Conservation (phyloP, 2,888 invertebrate species). For the Sepioteuthis lessoniana region DNA sequence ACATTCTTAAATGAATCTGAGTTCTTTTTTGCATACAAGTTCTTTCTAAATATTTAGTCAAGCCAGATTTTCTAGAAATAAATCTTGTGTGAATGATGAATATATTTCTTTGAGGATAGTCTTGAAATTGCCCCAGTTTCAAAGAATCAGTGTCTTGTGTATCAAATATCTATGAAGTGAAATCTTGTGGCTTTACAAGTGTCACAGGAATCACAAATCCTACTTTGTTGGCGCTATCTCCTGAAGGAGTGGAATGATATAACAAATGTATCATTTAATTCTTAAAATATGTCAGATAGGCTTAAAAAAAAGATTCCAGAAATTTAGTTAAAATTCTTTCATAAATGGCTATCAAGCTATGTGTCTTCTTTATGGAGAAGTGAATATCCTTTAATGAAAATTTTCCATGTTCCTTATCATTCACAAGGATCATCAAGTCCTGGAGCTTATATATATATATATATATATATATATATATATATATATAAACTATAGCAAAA, state of each 20-base stretch:
- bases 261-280: not conserved
- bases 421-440: too few relatives aligned
- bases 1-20: too few relatives aligned
- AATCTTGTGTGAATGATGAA: not conserved
- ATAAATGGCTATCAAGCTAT: too few relatives aligned
- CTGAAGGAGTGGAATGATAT: not conserved
- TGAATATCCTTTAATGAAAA: too few relatives aligned
- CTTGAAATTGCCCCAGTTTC: not conserved
- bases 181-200: not conserved
- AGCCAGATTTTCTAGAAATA: not conserved
- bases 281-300: not conserved
- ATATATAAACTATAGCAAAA: too few relatives aligned
- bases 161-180: not conserved
- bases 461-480: too few relatives aligned
- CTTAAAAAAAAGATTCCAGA: not conserved
- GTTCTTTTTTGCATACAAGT: too few relatives aligned
- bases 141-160: not conserved
- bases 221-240: not conserved
- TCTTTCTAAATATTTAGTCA: not conserved
- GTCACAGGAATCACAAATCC: not conserved
- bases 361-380: too few relatives aligned
- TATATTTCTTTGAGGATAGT: not conserved
- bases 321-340: not conserved
- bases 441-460: too few relatives aligned
- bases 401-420: too few relatives aligned